phyloP scores from a whole-genome alignment of 2,113 vertebrate species.

The Serinus canaria region DNA sequence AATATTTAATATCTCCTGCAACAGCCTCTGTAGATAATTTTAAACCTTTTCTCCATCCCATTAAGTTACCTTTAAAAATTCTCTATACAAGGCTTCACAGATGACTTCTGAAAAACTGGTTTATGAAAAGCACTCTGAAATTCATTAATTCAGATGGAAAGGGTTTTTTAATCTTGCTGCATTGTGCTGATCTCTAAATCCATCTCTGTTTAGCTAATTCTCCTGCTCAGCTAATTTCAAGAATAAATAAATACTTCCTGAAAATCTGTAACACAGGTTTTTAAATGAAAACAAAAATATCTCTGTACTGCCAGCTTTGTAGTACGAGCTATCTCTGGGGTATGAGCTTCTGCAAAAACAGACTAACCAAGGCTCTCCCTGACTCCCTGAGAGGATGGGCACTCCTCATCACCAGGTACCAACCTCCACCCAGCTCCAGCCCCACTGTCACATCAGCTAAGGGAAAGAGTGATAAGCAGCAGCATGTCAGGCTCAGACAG shows the following conservation, averaged over 20 bases:
- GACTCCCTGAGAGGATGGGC: background rate
- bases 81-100: constrained; percentile 73
- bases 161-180: constrained; percentile 21
- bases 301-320: background rate
- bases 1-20: constrained; percentile 89
- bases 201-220: constrained; percentile 47
- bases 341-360: background rate
- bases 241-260: constrained; percentile 47
- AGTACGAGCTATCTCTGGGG: background rate
- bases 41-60: constrained; percentile 89
- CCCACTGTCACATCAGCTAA: background rate
- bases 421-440: background rate
- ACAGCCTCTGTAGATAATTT: constrained; percentile 83
- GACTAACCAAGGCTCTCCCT: background rate
- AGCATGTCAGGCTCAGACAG: background rate
- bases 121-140: constrained; percentile 52
- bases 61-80: constrained; percentile 87
- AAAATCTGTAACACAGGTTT: constrained; percentile 14
- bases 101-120: constrained; percentile 53
- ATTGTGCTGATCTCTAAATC: constrained; percentile 50
- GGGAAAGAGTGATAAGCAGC: background rate
- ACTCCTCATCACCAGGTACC: background rate
- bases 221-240: constrained; percentile 49
- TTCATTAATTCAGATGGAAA: constrained; percentile 51
- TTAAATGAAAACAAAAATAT: background rate